Percentiles rank a stretch among this genome's conserved stretches.
phyloP scores from a whole-genome alignment of 2,888 invertebrate species.

The Nemurella pictetii region DNA sequence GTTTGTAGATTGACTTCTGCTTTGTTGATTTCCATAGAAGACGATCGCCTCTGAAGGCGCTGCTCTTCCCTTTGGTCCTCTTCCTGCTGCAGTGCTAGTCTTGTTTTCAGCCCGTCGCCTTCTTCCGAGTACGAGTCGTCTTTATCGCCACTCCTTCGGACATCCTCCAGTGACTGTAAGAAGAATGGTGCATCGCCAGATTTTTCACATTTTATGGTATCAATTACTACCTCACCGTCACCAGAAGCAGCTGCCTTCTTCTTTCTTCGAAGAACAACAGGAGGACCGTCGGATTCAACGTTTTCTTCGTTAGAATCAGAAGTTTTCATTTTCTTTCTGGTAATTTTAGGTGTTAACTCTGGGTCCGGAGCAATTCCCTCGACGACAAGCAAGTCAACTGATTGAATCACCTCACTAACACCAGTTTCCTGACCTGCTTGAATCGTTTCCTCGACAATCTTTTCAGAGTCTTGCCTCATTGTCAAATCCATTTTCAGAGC shows the following conservation, averaged over 20 bases:
- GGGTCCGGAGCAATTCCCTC: neutral
- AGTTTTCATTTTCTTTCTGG: constrained; percentile 14
- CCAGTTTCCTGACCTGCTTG: neutral
- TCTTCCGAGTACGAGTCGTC: constrained; percentile 50
- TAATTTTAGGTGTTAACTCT: constrained; percentile 22
- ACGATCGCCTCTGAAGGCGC: neutral
- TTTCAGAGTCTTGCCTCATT: neutral
- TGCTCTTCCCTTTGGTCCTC: neutral
- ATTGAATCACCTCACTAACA: neutral
- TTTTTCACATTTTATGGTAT: neutral
- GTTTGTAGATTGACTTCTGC: neutral
- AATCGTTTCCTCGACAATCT: neutral
- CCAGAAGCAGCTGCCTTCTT: neutral
- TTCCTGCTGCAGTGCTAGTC: constrained; percentile 50
- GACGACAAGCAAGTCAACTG: neutral
- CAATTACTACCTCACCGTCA: neutral
- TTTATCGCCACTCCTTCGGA: constrained; percentile 9
- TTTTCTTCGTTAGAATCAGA: constrained; percentile 5
- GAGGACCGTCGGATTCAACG: neutral
- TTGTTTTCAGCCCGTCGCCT: constrained; percentile 60
- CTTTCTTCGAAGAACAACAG: neutral
- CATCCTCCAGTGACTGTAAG: neutral
- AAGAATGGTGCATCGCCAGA: neutral
- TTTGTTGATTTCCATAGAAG: constrained; percentile 21
- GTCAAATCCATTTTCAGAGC: neutral